A percentile compares a stretch with the other conserved stretches of the same genome.
Evolutionary conservation across 1,140 invertebrate genomes (phyloP).

Genomic region (Elysia chlorotica): DNA sequence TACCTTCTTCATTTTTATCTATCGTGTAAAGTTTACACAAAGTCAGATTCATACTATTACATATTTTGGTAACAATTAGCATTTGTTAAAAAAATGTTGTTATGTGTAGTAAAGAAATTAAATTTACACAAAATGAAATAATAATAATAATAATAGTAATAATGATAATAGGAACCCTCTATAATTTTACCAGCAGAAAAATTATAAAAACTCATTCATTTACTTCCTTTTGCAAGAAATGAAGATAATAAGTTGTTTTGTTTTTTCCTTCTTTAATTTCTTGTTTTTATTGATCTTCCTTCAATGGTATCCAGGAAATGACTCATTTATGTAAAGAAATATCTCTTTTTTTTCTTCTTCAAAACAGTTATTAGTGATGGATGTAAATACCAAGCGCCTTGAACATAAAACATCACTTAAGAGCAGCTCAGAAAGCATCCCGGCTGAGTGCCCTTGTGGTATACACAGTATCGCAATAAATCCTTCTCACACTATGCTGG

Average conservation of each 20-base stretch:
- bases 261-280: no score
- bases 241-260: not conserved
- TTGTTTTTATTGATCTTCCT: not conserved
- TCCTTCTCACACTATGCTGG: conserved; percentile 85
- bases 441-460: conserved; percentile 68
- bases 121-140: no score
- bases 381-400: conserved; percentile 77
- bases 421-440: conserved; percentile 63
- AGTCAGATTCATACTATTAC: not conserved
- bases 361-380: conserved; percentile 78
- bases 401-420: conserved; percentile 77
- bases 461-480: conserved; percentile 94
- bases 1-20: not conserved
- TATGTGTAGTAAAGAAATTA: no score
- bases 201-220: no score
- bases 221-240: not conserved
- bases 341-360: not conserved
- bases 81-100: no score
- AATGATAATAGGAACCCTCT: no score
- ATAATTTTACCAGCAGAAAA: no score
- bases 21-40: not conserved
- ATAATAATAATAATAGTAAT: no score
- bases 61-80: not conserved
- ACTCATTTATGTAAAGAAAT: no score
- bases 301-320: no score